Conservation (phyloP, 2,797 vertebrate genomes). For the Hybognathus amarus region DNA sequence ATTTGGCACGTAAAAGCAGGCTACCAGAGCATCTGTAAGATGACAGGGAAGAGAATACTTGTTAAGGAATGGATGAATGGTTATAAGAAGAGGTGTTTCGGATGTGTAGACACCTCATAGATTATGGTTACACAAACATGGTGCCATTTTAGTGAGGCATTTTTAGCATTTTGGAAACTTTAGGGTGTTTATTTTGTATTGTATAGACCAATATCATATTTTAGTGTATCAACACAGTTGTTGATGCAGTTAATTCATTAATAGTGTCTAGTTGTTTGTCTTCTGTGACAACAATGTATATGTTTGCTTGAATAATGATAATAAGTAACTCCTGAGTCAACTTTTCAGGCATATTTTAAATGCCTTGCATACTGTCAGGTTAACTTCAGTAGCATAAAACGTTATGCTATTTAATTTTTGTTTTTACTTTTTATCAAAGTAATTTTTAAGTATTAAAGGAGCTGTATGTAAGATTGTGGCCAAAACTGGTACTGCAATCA, state of each 20-base stretch:
- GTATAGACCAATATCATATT: neutral
- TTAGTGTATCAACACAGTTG: neutral
- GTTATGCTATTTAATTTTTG: neutral
- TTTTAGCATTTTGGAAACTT: conserved; percentile 5
- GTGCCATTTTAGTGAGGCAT: neutral
- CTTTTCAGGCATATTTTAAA: neutral
- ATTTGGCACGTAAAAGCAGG: conserved; percentile 47
- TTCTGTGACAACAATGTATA: conserved; percentile 6
- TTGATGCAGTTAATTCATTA: neutral
- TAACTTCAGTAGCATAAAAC: neutral
- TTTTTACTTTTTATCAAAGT: neutral
- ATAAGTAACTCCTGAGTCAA: neutral
- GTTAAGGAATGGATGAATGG: conserved; percentile 32
- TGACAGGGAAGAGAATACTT: conserved; percentile 36
- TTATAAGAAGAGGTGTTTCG: conserved; percentile 23
- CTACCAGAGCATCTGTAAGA: conserved; percentile 47
- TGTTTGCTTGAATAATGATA: neutral
- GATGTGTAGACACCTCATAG: neutral
- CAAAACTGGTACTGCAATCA: no score
- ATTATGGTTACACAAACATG: conserved; percentile 20
- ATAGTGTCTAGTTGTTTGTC: neutral
- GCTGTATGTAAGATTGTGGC: no score
- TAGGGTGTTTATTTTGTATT: neutral
- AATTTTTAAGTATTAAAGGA: neutral
- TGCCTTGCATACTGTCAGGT: neutral